Conservation (phyloP, 2,113 vertebrate species). For the Erpornis zantholeuca region DNA sequence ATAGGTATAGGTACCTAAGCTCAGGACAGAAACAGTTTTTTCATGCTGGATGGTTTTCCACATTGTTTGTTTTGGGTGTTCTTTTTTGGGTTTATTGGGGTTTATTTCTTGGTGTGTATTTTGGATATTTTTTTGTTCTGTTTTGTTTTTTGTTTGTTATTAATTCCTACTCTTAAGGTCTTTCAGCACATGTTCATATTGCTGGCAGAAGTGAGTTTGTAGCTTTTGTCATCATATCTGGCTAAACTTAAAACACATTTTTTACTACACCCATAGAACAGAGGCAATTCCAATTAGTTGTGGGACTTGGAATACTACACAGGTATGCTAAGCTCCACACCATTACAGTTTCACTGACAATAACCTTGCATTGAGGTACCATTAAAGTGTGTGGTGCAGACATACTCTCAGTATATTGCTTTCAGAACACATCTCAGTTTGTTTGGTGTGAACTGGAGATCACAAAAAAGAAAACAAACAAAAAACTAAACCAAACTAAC, state of each 20-base stretch:
- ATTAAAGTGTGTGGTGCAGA: neutral
- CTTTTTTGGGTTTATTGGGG: fast-evolving
- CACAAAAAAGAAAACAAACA: neutral
- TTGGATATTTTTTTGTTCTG: neutral
- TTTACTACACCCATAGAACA: neutral
- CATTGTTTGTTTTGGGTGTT: neutral
- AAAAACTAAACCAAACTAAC: neutral
- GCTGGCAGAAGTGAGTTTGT: neutral
- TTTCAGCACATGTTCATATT: neutral
- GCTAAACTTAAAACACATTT: neutral
- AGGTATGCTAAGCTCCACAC: neutral
- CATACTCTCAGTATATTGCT: neutral
- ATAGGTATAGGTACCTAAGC: too few relatives aligned
- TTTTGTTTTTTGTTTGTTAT: neutral
- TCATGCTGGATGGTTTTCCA: neutral
- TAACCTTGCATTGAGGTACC: neutral
- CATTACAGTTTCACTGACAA: neutral
- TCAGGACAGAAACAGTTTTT: neutral
- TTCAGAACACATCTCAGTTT: neutral
- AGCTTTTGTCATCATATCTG: neutral
- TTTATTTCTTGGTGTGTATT: too few relatives aligned
- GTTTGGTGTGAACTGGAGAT: neutral
- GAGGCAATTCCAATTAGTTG: neutral
- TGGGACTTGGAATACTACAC: neutral
- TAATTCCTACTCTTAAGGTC: neutral